Conservation (phyloP, 2,888 invertebrate species). For the Hylaea fasciaria region DNA sequence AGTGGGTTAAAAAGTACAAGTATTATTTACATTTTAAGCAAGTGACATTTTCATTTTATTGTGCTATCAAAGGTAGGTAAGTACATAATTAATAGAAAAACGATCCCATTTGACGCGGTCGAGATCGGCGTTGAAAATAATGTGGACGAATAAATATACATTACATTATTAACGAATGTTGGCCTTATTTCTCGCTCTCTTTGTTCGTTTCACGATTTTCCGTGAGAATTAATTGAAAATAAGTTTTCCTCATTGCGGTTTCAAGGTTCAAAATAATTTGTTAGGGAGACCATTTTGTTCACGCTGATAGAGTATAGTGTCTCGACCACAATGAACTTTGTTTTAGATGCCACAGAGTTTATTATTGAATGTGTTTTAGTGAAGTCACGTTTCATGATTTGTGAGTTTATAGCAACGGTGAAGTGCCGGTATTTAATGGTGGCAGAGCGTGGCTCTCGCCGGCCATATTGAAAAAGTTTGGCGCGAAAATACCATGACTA, state of each 20-base stretch:
- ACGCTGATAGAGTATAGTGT: constrained; percentile 59
- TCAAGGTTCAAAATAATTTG: constrained; percentile 80
- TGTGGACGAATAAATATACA: constrained; percentile 83
- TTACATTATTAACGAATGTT: constrained; percentile 85
- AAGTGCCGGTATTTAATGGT: constrained; percentile 85
- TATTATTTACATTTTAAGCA: too few species aligned
- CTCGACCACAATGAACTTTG: constrained; percentile 61
- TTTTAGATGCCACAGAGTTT: constrained; percentile 50
- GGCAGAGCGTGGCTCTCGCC: constrained; percentile 80
- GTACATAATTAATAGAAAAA: constrained; percentile 67
- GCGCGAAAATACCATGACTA: constrained; percentile 69
- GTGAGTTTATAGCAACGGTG: constrained; percentile 85
- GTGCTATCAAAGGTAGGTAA: constrained; percentile 50
- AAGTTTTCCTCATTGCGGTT: constrained; percentile 69
- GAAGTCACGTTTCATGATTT: constrained; percentile 83
- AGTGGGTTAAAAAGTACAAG: too few species aligned
- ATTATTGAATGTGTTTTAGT: constrained; percentile 54
- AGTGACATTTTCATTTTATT: constrained; percentile 49
- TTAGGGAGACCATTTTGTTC: constrained; percentile 67
- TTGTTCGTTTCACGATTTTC: constrained; percentile 81
- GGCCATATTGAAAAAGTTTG: constrained; percentile 84
- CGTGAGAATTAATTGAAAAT: constrained; percentile 72
- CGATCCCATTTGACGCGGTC: constrained; percentile 67
- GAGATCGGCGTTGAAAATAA: constrained; percentile 73
- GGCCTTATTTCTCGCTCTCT: constrained; percentile 84